Percentiles rank a stretch among this genome's conserved stretches.
phyloP scores from a whole-genome alignment of 37 sponge, comb jelly and placozoan species.

The Lycopodina hypogea region DNA sequence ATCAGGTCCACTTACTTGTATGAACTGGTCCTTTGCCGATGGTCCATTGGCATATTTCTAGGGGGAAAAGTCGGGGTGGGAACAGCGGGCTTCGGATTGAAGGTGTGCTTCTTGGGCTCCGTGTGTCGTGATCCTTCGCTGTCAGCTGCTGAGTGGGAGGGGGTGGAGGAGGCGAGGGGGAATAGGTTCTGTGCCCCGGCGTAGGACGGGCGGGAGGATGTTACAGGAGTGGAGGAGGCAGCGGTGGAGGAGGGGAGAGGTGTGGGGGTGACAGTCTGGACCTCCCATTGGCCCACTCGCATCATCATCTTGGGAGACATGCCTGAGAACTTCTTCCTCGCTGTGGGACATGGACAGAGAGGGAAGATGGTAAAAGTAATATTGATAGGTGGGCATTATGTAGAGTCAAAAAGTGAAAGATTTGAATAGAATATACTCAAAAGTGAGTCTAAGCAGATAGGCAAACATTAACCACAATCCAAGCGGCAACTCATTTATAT shows the following conservation, averaged over 20 bases:
- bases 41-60: neutral
- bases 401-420: too few relatives aligned
- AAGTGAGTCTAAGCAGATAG: too few relatives aligned
- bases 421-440: too few relatives aligned
- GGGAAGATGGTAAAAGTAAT: neutral
- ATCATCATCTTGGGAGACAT: conserved; percentile 53
- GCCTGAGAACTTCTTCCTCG: conserved; percentile 14
- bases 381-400: too few relatives aligned
- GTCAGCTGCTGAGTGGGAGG: neutral
- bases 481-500: too few relatives aligned
- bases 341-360: neutral
- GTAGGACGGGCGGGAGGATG: neutral
- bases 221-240: neutral
- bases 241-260: neutral
- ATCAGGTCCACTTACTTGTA: too few relatives aligned
- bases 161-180: conserved; percentile 4
- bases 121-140: neutral
- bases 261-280: conserved; percentile 2
- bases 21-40: neutral
- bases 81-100: conserved; percentile 21
- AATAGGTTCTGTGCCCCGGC: too few relatives aligned
- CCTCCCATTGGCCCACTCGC: conserved; percentile 28
- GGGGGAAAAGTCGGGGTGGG: neutral
- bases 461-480: too few relatives aligned
- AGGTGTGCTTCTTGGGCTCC: conserved; percentile 27